These are phyloP conservation scores for Tiaroga cobitis DNA, from an alignment of 2,797 vertebrate genomes.

Conservation along the genomic window DNA sequence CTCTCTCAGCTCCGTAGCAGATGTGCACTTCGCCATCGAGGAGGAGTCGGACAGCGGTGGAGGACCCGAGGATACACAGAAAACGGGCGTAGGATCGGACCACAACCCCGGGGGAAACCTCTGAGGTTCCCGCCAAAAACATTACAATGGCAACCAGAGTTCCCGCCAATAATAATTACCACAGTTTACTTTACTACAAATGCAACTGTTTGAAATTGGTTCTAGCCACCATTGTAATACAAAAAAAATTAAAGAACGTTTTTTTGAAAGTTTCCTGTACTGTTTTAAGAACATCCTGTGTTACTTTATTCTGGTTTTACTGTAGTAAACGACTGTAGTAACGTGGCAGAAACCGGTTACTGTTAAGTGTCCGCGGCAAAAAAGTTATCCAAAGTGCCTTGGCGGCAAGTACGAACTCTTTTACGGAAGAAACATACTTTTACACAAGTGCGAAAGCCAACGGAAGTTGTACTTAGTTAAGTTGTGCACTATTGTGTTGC, in stretches of 20 bases:
- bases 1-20: slow-evolving; percentile 92
- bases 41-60: slow-evolving; percentile 84
- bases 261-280: not conserved
- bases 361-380: not conserved
- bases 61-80: slow-evolving; percentile 68
- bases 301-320: not conserved
- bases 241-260: not conserved
- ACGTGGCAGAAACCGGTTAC: not conserved
- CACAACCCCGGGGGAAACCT: slow-evolving; percentile 63
- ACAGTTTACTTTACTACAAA: not conserved
- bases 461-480: not conserved
- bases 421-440: not conserved
- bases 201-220: not conserved
- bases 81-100: slow-evolving; percentile 47
- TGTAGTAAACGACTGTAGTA: not conserved
- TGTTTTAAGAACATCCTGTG: not conserved
- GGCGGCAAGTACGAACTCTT: not conserved
- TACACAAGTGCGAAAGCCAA: not conserved
- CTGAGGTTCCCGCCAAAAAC: slow-evolving; percentile 63
- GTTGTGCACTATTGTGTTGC: not conserved
- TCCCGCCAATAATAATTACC: not conserved
- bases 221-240: not conserved
- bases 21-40: slow-evolving; percentile 88
- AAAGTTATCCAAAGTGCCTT: not conserved
- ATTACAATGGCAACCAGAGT: not conserved